Evolutionary conservation across 2,113 vertebrate species (phyloP).

Genomic region (Proterorhinus semilunaris): DNA sequence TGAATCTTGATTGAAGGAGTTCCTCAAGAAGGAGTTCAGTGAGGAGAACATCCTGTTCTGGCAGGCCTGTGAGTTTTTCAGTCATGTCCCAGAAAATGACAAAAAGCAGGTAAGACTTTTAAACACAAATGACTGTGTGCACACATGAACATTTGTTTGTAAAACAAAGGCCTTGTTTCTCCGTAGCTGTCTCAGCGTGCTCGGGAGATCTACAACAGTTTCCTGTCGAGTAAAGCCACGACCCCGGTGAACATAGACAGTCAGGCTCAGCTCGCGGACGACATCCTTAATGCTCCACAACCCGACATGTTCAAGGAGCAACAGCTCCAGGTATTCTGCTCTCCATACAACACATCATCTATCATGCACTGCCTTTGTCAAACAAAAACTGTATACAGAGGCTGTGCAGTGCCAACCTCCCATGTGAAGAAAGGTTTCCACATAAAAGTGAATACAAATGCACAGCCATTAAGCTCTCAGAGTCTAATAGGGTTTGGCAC

Average conservation of each 20-base stretch:
- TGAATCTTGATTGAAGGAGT: constrained; percentile 79
- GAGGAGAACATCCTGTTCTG: constrained; percentile 99
- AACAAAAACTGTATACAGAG: neutral
- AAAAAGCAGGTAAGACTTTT: constrained; percentile 84
- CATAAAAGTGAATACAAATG: constrained; percentile 29
- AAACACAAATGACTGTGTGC: neutral
- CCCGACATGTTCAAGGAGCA: constrained; percentile 98
- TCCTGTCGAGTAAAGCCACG: constrained; percentile 94
- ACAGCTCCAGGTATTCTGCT: constrained; percentile 86
- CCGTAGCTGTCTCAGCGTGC: constrained; percentile 88
- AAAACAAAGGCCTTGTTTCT: neutral
- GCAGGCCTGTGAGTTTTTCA: constrained; percentile 97
- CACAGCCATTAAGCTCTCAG: constrained; percentile 9
- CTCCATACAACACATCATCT: neutral
- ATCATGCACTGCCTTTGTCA: too few relatives aligned
- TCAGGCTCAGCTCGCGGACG: constrained; percentile 92
- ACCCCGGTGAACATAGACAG: constrained; percentile 98
- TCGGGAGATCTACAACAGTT: constrained; percentile 94
- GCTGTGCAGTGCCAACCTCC: neutral
- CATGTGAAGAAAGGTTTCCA: neutral
- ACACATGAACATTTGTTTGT: neutral
- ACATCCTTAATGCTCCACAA: constrained; percentile 90
- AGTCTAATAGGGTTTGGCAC: neutral
- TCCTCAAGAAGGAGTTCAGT: constrained; percentile 97
- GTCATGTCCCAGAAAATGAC: constrained; percentile 89